phyloP scores from a whole-genome alignment of 2,888 invertebrate species.

The Tuberolachnus salignus region DNA sequence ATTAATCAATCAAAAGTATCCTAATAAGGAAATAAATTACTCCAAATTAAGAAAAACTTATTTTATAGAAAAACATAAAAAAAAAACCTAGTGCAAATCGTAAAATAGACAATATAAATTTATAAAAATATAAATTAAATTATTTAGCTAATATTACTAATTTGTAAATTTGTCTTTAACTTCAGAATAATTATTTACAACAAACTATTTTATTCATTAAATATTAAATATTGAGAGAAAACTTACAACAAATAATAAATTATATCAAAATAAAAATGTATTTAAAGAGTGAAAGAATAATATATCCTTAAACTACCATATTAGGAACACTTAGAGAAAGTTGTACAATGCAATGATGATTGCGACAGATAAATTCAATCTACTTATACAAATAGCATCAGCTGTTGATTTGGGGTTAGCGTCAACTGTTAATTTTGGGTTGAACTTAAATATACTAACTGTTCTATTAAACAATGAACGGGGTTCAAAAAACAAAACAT shows the following conservation, averaged over 20 bases:
- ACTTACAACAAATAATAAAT: neutral
- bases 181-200: neutral
- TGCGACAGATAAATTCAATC: constrained; percentile 26
- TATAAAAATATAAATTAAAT: constrained; percentile 18
- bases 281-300: neutral
- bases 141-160: neutral
- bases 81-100: neutral
- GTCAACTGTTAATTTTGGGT: constrained; percentile 14
- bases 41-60: neutral
- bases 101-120: neutral
- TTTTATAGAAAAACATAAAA: neutral
- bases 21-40: no score
- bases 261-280: neutral
- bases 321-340: constrained; percentile 43
- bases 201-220: neutral
- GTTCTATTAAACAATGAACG: constrained; percentile 60
- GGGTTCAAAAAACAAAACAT: constrained; percentile 61
- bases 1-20: neutral
- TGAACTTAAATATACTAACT: constrained; percentile 40
- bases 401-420: constrained; percentile 8
- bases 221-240: constrained; percentile 25
- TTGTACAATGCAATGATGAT: constrained; percentile 27
- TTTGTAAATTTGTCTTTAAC: neutral
- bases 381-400: neutral
- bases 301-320: constrained; percentile 21